phyloP scores from a whole-genome alignment of 2,888 invertebrate genomes.

The Pycnomerus fuliginosus region DNA sequence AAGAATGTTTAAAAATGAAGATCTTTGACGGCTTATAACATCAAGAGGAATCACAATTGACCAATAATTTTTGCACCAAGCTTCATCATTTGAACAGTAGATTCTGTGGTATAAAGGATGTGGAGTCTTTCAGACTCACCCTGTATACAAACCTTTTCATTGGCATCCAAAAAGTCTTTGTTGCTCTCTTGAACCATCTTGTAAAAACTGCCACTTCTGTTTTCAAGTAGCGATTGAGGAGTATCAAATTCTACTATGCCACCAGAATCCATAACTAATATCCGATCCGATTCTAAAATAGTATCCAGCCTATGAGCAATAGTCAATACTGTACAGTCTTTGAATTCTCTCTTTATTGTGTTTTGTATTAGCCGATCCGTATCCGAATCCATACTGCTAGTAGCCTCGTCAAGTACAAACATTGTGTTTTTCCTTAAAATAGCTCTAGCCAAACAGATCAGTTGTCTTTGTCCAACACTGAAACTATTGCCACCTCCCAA shows the following conservation, averaged over 20 bases:
- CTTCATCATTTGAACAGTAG: too few species aligned
- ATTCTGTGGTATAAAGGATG: too few species aligned
- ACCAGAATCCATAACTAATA: slow-evolving; percentile 76
- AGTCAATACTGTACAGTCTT: slow-evolving; percentile 73
- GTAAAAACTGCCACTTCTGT: slow-evolving; percentile 2
- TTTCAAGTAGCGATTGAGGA: neutral
- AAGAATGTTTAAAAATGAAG: too few species aligned
- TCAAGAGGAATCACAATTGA: too few species aligned
- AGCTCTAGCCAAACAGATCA: slow-evolving; percentile 67
- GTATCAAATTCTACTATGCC: slow-evolving; percentile 60
- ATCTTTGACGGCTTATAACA: too few species aligned
- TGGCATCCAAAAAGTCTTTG: too few species aligned
- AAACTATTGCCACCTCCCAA: slow-evolving; percentile 61
- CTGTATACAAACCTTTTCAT: too few species aligned
- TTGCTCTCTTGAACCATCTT: slow-evolving; percentile 2
- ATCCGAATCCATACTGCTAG: slow-evolving; percentile 74
- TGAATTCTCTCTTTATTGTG: slow-evolving; percentile 70
- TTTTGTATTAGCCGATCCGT: slow-evolving; percentile 73
- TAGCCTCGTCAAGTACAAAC: slow-evolving; percentile 63
- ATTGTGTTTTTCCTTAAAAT: slow-evolving; percentile 48
- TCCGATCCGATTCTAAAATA: slow-evolving; percentile 78
- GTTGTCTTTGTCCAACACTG: slow-evolving; percentile 58
- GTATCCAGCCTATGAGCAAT: slow-evolving; percentile 80
- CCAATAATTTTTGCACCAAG: too few species aligned
- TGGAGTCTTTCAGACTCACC: too few species aligned